Percentiles rank a stretch among this genome's conserved stretches.
These are phyloP conservation scores for Xanthia icteritia DNA, from an alignment of 2,888 invertebrate species.

Conservation along the genomic window DNA sequence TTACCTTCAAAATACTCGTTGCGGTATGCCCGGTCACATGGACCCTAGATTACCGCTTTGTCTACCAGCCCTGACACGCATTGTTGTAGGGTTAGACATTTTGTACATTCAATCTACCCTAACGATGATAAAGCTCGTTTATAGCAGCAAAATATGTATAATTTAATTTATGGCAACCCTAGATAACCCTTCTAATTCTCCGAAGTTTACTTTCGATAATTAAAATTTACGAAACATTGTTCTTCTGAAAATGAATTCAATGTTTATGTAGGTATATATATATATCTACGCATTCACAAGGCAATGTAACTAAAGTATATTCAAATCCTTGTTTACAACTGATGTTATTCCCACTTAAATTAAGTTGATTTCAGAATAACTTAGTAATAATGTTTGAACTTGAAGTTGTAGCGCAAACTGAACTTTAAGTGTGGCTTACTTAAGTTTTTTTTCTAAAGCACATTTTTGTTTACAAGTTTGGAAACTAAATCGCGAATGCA, in stretches of 20 bases:
- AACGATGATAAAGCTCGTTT: constrained; percentile 6
- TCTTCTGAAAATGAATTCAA: background rate
- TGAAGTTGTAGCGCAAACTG: background rate
- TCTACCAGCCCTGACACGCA: constrained; percentile 4
- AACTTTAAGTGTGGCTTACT: background rate
- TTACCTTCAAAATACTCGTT: background rate
- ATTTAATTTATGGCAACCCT: constrained; percentile 27
- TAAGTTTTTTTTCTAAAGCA: background rate
- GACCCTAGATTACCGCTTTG: constrained; percentile 34
- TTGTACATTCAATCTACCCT: background rate
- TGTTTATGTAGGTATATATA: background rate
- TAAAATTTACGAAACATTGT: constrained; percentile 18
- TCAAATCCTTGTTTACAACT: background rate
- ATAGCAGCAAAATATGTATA: background rate
- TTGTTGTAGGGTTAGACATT: constrained; percentile 33
- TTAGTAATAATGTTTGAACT: background rate
- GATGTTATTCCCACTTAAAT: background rate
- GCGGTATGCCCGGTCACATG: constrained; percentile 13
- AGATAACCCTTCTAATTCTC: constrained; percentile 18
- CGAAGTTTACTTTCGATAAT: constrained; percentile 31
- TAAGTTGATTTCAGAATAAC: background rate
- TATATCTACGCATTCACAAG: background rate
- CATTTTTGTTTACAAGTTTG: background rate
- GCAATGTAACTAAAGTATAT: background rate
- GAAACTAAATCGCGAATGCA: background rate